Base-by-base conservation (phyloP, 2,113 vertebrate genomes). In the Corvus hawaiiensis region DNA sequence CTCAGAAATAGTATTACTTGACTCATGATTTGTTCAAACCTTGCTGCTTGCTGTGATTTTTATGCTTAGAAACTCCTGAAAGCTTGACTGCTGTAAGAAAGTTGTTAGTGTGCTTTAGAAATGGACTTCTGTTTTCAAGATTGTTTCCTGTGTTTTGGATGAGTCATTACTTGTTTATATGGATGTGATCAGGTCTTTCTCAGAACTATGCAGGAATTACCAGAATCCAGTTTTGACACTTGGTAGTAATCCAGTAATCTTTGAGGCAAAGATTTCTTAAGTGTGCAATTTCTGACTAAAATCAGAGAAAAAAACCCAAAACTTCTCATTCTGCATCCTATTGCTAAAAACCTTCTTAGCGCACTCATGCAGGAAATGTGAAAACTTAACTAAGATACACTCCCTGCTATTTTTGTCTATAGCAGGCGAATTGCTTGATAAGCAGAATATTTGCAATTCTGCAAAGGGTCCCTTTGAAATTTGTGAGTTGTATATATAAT, bases 121-220 rank as follows among this genome's bases (percentile, higher is more conserved):
- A 54, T 0, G 3, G 49, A 58, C 52, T 92, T 95, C 66, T 44
- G 62, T 66, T 92, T 89, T 64, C 76, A 69, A 62, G 66, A 90
- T 87, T 1, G 1, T 89, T 95, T 97, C 68, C 76, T 78, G 69
- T 80, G 61, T 81, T 93, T 89, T 75, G 79, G 41, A 76, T 96
- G 84, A 94, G 66, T 92, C 91, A 91, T 92, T 84, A 61, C 64
- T 92, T 94, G 86, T 87, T 96, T 95, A 81, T 64, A 46, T 39
- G 56, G 44, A 79, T 61, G 61, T 13, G 68, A 81, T 86, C 79
- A 80, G 39, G 63, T 95, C 63, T 69, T 94, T 72, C 89, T 87
- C 64, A 84, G 59, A 95, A 81, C 13, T 63, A 39, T 0, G 0
- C 17, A 59, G 56, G 68, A 93, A 75, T 78, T 89, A 89, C 63